Percentiles rank a stretch among this genome's conserved stretches.
Conservation (phyloP, 2,797 vertebrate genomes). For the Anas capensis region DNA sequence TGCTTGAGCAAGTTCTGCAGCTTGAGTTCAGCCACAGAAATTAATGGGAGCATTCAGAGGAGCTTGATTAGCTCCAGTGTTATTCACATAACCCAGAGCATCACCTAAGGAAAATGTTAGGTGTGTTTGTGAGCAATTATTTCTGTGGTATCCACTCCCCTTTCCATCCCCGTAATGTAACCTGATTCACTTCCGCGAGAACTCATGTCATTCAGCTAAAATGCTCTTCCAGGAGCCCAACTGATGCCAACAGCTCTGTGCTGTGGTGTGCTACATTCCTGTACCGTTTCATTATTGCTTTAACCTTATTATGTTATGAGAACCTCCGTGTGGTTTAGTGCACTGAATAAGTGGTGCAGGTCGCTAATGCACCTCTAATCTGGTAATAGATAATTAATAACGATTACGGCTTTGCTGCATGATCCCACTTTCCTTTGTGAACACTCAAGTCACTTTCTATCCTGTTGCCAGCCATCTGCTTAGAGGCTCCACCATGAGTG, state of each 20-base stretch:
- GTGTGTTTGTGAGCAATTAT: not conserved
- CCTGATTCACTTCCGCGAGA: not conserved
- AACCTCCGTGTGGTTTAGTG: not conserved
- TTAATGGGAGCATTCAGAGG: not conserved
- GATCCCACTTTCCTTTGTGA: slow-evolving; percentile 41
- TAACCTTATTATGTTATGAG: slow-evolving; percentile 28
- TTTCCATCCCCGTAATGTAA: not conserved
- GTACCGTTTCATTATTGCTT: slow-evolving; percentile 11
- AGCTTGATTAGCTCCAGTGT: not conserved
- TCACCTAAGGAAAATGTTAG: not conserved
- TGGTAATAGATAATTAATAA: slow-evolving; percentile 62
- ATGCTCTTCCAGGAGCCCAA: not conserved
- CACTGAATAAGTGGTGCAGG: slow-evolving; percentile 1
- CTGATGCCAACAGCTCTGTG: not conserved
- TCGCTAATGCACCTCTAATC: slow-evolving; percentile 53
- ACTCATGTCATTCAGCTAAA: not conserved
- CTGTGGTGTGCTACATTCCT: not conserved
- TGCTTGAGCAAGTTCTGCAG: not conserved
- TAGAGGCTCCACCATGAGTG: not conserved
- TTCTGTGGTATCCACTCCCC: not conserved
- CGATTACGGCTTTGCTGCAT: not conserved
- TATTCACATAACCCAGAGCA: not conserved
- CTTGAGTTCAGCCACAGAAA: not conserved
- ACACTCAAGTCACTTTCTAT: not conserved
- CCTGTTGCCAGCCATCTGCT: not conserved